Percentiles rank a stretch among this genome's conserved stretches.
phyloP scores from a whole-genome alignment of 2,888 invertebrate species.

The Sinopyrophorus schimmeli region DNA sequence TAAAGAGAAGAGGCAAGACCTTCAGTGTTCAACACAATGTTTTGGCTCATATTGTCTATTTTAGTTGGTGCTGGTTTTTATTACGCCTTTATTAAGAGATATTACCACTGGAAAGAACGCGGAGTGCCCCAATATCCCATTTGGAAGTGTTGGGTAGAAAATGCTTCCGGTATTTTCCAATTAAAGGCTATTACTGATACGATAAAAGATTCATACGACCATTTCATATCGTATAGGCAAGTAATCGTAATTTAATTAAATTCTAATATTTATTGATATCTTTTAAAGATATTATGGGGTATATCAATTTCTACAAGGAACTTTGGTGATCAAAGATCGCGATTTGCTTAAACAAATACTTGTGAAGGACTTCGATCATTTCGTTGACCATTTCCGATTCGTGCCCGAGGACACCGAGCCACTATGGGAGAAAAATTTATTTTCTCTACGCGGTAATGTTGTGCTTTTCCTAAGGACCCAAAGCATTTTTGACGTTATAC shows the following conservation, averaged over 20 bases:
- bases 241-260: background rate
- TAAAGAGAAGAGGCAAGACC: no score
- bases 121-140: background rate
- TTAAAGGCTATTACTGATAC: background rate
- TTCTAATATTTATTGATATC: background rate
- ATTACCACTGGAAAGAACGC: constrained; percentile 6
- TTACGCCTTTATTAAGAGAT: background rate
- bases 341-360: constrained; percentile 19
- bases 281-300: constrained; percentile 15
- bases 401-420: background rate
- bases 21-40: no score
- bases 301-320: constrained; percentile 3
- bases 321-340: constrained; percentile 9
- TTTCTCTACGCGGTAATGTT: constrained; percentile 13
- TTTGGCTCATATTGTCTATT: background rate
- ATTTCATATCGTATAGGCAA: background rate
- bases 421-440: constrained; percentile 15
- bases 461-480: no score
- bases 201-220: background rate
- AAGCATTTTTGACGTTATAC: no score
- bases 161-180: background rate
- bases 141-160: background rate
- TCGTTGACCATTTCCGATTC: constrained; percentile 9
- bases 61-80: background rate
- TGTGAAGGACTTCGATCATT: constrained; percentile 21